Base-by-base conservation (phyloP, 1,140 invertebrate species). In the Bathynomus jamesi region DNA sequence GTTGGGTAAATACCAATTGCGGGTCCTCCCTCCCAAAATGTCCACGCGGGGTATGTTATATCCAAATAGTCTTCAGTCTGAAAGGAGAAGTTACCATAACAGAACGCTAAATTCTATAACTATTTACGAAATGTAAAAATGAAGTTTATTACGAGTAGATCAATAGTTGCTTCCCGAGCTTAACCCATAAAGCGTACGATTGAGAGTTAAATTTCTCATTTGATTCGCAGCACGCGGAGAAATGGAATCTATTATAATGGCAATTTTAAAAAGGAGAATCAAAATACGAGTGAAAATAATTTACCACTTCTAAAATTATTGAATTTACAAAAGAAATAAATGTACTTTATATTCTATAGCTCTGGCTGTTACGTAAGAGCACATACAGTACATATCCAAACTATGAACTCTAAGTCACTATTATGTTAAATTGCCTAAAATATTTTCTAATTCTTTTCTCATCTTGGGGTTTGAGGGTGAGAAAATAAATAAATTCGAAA, bases 1-100 rank as follows among this genome's bases (percentile, higher is more conserved):
- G 69, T 90, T 0, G 96, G 95, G 84, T 97, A 96, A 7, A 96
- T 82, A 61, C 89, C 89, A 76, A 98, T 96, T 3, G 95, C 95
- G 60, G 96, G 96, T 1, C 96, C 96, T 61, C 96, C 95, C 84
- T 94, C 93, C 95, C 95, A 97, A 83, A 99, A 98, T 30, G 92
- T 90, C 96, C 96, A 98, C 0, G 95, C 91, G 63, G 96, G 96
- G 85, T 97, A 98, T 86, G 91, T 93, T 71, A 98, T 96, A 80
- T 99, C 96, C 81, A 87, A 86, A 82, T 95, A 93, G 21, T 93
- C 88, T 63, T 82, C 79, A 17, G 89, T 92, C 87, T 91, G 61
- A 81, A 84, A 79, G 72, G 77, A 53, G 69, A 63, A 65, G 67
- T 76, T 17, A 73, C 31, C 11, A 64, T 53, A 13, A 21, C 21